Evolutionary conservation across 2,113 vertebrate genomes (phyloP).

Genomic region (Parus major): DNA sequence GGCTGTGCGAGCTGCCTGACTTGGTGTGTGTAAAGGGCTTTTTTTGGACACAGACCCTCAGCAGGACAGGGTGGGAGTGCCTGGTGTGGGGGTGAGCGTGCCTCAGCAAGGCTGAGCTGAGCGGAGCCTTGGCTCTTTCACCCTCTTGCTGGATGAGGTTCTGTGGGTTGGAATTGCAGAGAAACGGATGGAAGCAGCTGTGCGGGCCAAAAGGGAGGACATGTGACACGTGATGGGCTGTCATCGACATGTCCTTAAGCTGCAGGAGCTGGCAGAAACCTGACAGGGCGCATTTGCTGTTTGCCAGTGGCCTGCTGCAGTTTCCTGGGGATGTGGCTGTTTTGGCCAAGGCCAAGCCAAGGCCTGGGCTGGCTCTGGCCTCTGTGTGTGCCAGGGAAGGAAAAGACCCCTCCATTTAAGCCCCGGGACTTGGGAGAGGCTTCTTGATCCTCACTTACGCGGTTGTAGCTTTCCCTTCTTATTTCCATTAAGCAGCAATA

Average conservation of each 20-base stretch:
- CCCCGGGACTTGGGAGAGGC: not conserved
- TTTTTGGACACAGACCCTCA: not conserved
- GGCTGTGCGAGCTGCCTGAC: not conserved
- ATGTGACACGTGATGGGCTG: not conserved
- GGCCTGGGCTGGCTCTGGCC: not conserved
- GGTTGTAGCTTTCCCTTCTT: not conserved
- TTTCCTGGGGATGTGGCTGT: not conserved
- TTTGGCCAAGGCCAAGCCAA: not conserved
- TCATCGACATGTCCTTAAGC: not conserved
- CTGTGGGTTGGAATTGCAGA: not conserved
- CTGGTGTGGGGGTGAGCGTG: not conserved
- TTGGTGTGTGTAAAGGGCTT: fast-evolving
- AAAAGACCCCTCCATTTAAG: not conserved
- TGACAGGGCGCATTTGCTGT: not conserved
- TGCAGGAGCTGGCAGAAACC: not conserved
- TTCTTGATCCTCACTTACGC: fast-evolving
- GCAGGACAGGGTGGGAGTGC: not conserved
- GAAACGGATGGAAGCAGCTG: not conserved
- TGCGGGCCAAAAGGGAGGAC: not conserved
- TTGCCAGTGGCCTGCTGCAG: not conserved
- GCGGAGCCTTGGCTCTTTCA: not conserved
- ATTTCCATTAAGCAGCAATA: conserved; percentile 2
- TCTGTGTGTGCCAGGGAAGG: not conserved
- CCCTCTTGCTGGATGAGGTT: not conserved
- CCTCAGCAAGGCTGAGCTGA: fast-evolving